phyloP scores from a whole-genome alignment of 2,113 vertebrate genomes.

The Poicephalus gulielmi region DNA sequence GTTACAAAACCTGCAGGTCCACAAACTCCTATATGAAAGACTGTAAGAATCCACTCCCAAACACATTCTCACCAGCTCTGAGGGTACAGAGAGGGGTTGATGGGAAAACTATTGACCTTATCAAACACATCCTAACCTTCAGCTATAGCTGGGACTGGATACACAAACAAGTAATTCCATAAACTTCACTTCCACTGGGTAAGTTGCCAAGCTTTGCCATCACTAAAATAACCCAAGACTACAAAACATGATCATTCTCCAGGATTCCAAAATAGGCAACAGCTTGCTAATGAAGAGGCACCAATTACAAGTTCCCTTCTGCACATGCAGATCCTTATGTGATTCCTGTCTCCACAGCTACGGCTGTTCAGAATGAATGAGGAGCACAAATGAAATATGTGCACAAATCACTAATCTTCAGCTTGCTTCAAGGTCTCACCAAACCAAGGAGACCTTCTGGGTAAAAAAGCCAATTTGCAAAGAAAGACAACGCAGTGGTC shows the following conservation, averaged over 20 bases:
- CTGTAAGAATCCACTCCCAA: neutral
- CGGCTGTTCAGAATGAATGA: accelerated
- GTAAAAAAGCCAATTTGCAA: neutral
- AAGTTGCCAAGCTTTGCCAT: neutral
- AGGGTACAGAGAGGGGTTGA: accelerated
- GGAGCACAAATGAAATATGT: neutral
- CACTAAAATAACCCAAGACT: neutral
- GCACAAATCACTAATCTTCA: neutral
- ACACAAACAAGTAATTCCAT: neutral
- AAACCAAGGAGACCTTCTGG: neutral
- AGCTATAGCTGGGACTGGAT: neutral
- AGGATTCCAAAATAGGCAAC: neutral
- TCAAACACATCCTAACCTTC: neutral
- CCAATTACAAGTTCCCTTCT: neutral
- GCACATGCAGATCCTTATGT: neutral
- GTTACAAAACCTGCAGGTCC: neutral
- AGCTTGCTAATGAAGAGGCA: neutral
- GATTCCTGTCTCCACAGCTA: neutral
- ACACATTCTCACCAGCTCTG: neutral
- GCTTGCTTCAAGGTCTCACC: neutral
- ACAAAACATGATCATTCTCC: neutral
- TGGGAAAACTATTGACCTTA: neutral
- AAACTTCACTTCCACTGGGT: neutral
- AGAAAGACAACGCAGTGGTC: neutral
- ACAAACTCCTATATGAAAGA: neutral